Base-by-base conservation (phyloP, 2,888 invertebrate species). In the Tridacna crocea region DNA sequence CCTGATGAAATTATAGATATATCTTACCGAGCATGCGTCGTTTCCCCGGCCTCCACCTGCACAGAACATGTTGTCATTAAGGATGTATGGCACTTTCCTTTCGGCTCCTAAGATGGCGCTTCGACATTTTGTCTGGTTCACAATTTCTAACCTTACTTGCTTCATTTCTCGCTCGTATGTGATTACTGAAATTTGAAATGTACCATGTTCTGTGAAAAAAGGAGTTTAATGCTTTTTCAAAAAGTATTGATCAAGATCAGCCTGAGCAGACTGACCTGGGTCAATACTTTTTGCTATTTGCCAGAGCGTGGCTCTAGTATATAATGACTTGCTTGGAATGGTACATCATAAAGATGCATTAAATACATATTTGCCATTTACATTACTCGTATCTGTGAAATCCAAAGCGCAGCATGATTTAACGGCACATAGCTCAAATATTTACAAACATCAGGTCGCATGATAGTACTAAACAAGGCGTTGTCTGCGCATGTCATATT, bases 1-100 rank as follows among this genome's bases (percentile, higher is more conserved):
- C n/a, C n/a, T n/a, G n/a, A n/a, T n/a, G n/a, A 36, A 36, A 4
- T 2, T 36, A 55, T 3, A 55, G 19, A 11, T 55, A 55, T 61
- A 61, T 61, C 89, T 79, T 86, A 91, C 92, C 75, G 90, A 88
- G 77, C 92, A 92, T 2, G 91, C 87, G 72, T 92, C 92, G 70
- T 91, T 89, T 15, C 86, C 90, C 2, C 86, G 72, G 0, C 88
- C 86, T 6, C 92, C 92, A 0, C 92, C 92, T 26, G 92, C 92
- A 83, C 92, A 92, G 75, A 92, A 90, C 91, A 92, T 92, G 72
- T 90, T 88, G 11, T 85, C 63, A 15, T 89, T 90, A 0, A 92
- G 87, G 63, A 87, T 84, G 82, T 89, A 91, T 11, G 90, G 89
- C 1, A 88, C 83, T 27, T 80, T 85, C 6, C 82, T 80, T 13